These are phyloP conservation scores for Phyllostomus discolor DNA, from an alignment of 2,113 vertebrate species.

Conservation along the genomic window DNA sequence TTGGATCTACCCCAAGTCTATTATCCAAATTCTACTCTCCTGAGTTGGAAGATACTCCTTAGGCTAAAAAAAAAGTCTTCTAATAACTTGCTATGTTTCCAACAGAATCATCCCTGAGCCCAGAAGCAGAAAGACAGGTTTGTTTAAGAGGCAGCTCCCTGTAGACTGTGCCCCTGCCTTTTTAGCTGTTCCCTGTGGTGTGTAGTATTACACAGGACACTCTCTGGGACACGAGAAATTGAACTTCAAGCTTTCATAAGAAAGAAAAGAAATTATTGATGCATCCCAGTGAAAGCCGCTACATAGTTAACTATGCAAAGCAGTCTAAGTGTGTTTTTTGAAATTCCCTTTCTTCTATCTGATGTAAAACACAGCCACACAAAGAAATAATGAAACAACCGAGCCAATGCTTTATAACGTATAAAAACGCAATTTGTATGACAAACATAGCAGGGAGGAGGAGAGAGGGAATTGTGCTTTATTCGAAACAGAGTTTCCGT, in stretches of 20 bases:
- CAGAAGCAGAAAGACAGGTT: neutral
- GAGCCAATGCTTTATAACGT: neutral
- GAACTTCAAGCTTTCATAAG: neutral
- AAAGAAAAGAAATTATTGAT: neutral
- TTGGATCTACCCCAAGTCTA: neutral
- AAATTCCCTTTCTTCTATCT: neutral
- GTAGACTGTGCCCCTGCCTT: neutral
- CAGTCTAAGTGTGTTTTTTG: neutral
- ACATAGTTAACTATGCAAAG: neutral
- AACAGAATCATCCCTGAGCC: neutral
- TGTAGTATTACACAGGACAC: neutral
- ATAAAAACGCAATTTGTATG: conserved; percentile 3
- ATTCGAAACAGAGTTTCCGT: neutral
- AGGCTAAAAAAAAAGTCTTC: neutral
- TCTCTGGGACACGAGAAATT: neutral
- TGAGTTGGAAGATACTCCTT: neutral
- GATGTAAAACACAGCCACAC: conserved; percentile 24
- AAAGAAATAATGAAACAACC: conserved; percentile 8
- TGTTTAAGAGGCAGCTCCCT: neutral
- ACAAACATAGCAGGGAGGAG: neutral
- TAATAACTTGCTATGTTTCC: neutral
- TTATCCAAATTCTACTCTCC: neutral
- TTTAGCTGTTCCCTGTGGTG: neutral
- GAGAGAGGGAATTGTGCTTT: neutral
- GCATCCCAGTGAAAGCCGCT: neutral